Conservation (phyloP, 2,113 vertebrate species). For the Aptenodytes patagonicus region DNA sequence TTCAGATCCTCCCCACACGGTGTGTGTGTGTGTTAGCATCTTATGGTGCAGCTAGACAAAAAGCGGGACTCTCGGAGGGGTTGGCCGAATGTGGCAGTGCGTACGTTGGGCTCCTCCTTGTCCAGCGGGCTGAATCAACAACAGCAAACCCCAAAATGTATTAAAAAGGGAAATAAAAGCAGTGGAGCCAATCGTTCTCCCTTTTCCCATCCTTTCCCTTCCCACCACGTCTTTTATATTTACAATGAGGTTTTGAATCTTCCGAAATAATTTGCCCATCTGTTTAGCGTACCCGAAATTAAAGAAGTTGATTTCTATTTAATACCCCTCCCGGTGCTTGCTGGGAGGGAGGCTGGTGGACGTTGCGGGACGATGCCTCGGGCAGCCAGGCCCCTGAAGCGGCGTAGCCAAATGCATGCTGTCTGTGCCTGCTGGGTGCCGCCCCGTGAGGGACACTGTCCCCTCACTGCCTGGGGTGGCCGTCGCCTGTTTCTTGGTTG, state of each 20-base stretch:
- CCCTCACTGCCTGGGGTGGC: neutral
- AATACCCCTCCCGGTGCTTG: neutral
- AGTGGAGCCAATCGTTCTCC: neutral
- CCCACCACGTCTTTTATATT: neutral
- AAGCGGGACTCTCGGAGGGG: neutral
- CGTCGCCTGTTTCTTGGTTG: rapidly evolving
- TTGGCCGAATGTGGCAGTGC: rapidly evolving
- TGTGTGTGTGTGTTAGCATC: neutral
- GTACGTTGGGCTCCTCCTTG: neutral
- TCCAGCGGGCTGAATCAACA: neutral
- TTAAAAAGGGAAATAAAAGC: neutral
- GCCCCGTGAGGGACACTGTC: neutral
- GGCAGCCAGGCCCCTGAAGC: neutral
- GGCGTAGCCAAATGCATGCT: neutral
- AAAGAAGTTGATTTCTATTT: neutral
- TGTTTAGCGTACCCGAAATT: neutral
- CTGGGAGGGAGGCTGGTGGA: neutral
- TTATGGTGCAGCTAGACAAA: neutral
- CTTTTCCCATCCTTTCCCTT: neutral
- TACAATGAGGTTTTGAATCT: neutral
- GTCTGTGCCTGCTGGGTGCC: neutral
- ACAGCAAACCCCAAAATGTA: neutral
- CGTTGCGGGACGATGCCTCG: neutral
- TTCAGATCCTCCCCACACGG: neutral
- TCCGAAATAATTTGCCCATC: neutral